Evolutionary conservation across 2,797 vertebrate species (phyloP).

Genomic region (Enteromius unitaeniatus): DNA sequence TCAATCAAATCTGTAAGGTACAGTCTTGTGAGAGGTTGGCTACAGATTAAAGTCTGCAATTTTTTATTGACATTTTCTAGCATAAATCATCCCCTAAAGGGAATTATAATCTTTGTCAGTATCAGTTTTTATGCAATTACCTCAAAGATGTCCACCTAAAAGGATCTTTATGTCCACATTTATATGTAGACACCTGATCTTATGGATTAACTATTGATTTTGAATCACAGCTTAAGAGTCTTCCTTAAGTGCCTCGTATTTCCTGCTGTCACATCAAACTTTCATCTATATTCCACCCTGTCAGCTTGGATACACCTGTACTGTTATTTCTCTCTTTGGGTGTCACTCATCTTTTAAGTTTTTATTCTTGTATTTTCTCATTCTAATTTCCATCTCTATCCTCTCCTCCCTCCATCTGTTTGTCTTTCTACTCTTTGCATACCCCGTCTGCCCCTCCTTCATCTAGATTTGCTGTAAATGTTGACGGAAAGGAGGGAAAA

Average conservation of each 20-base stretch:
- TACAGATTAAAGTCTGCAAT: not conserved
- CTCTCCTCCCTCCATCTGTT: slow-evolving; percentile 49
- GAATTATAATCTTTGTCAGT: slow-evolving; percentile 6
- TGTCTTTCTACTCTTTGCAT: slow-evolving; percentile 56
- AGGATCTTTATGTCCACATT: slow-evolving; percentile 29
- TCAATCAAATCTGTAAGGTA: slow-evolving; percentile 45
- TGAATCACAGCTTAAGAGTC: slow-evolving; percentile 33
- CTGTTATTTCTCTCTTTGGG: slow-evolving; percentile 17
- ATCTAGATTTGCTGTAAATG: slow-evolving; percentile 78
- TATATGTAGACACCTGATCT: slow-evolving; percentile 17
- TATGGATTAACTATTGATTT: slow-evolving; percentile 44
- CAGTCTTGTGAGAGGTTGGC: not conserved
- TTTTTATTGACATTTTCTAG: not conserved
- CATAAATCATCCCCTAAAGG: slow-evolving; percentile 22
- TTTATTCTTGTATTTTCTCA: slow-evolving; percentile 52
- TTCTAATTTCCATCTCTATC: slow-evolving; percentile 45
- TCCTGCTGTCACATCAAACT: slow-evolving; percentile 13
- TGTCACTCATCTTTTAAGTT: slow-evolving; percentile 46
- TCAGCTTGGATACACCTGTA: slow-evolving; percentile 22
- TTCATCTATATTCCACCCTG: slow-evolving; percentile 35
- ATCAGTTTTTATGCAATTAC: slow-evolving; percentile 19
- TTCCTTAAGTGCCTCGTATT: slow-evolving; percentile 15
- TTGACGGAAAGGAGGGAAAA: slow-evolving; percentile 77
- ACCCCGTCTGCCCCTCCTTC: slow-evolving; percentile 44
- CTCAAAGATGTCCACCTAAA: slow-evolving; percentile 14